A percentile compares a stretch with the other conserved stretches of the same genome.
These are phyloP conservation scores for Laticauda laticaudata DNA, from an alignment of 2,113 vertebrate species.

Conservation along the genomic window DNA sequence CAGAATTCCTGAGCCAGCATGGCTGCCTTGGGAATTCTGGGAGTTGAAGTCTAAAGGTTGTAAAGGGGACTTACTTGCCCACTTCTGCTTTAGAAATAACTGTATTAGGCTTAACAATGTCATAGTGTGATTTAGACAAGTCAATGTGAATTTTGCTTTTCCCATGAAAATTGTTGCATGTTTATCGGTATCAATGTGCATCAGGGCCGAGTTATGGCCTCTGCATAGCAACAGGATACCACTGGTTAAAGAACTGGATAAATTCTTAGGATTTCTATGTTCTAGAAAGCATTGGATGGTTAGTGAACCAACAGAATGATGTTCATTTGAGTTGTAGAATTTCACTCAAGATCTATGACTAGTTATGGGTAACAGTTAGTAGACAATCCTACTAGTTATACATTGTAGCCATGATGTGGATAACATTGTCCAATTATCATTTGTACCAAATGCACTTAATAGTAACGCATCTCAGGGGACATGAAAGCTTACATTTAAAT, in stretches of 20 bases:
- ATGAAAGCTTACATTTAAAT: slow-evolving; percentile 14
- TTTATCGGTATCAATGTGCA: not conserved
- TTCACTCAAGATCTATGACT: not conserved
- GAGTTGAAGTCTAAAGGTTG: not conserved
- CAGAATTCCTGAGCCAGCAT: not conserved
- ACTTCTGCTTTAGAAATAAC: not conserved
- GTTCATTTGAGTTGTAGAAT: not conserved
- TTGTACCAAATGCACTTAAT: slow-evolving; percentile 23
- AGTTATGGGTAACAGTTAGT: not conserved
- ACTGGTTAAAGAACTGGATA: not conserved
- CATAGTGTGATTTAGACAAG: not conserved
- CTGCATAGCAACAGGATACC: not conserved
- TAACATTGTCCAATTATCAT: not conserved
- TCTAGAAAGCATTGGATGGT: not conserved
- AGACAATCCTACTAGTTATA: not conserved
- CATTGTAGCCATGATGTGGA: not conserved
- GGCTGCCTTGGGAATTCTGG: not conserved
- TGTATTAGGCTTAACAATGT: not conserved
- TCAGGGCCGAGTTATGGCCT: not conserved
- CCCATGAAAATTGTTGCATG: not conserved
- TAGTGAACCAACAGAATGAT: not conserved
- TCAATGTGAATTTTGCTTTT: not conserved
- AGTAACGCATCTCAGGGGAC: slow-evolving; percentile 32
- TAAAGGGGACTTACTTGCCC: not conserved
- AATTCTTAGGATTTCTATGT: not conserved